Conservation (phyloP, 2,113 vertebrate genomes). For the Peromyscus californicus region DNA sequence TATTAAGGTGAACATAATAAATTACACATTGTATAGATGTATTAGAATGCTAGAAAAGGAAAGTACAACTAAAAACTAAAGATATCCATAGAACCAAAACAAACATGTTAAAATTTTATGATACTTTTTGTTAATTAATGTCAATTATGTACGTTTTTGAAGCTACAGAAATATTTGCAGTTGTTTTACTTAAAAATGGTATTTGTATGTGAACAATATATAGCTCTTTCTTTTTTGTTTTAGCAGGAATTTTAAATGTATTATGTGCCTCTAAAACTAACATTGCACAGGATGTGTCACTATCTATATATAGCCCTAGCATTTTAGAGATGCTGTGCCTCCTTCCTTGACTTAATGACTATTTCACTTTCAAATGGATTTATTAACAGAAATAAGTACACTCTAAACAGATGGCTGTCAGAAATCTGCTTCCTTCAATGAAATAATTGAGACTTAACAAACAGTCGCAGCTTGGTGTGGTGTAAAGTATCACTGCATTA, state of each 20-base stretch:
- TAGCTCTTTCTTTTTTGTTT: neutral
- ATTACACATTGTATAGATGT: no score
- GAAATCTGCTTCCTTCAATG: conserved; percentile 84
- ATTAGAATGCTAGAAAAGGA: neutral
- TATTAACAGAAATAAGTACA: conserved; percentile 78
- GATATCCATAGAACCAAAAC: neutral
- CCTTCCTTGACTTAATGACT: conserved; percentile 80
- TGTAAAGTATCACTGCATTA: conserved; percentile 75
- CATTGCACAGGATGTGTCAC: conserved; percentile 40
- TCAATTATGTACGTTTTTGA: conserved; percentile 27
- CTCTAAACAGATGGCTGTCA: conserved; percentile 84
- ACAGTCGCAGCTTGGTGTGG: conserved; percentile 66
- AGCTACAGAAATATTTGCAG: conserved; percentile 19
- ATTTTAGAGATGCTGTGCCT: conserved; percentile 55
- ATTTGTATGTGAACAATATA: neutral
- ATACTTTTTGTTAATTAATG: conserved; percentile 11
- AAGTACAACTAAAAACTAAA: neutral
- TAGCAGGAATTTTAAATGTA: conserved; percentile 7
- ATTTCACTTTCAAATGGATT: conserved; percentile 83
- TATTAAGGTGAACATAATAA: neutral
- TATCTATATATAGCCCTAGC: conserved; percentile 59
- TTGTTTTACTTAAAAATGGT: neutral
- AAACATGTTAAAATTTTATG: neutral
- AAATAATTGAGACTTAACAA: conserved; percentile 72
- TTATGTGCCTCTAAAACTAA: conserved; percentile 43